Base-by-base conservation (phyloP, 2,888 invertebrate genomes). In the Drosophila multiciliata region DNA sequence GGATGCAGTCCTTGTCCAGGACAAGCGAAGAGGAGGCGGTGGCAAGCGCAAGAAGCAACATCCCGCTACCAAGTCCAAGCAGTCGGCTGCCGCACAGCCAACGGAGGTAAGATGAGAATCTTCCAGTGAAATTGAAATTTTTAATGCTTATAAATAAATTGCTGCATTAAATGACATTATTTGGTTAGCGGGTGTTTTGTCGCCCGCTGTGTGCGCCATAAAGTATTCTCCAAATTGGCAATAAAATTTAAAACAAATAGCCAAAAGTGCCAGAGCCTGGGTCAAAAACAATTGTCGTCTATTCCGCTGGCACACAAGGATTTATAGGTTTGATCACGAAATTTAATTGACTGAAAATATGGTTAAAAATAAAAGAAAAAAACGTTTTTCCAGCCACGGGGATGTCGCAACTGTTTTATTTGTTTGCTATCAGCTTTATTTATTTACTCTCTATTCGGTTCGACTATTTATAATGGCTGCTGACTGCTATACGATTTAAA, bases 1-100 rank as follows among this genome's bases (percentile, higher is more conserved):
- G 92, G 92, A 93, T 70, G 93, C 94, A 6, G 93, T 97, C 42
- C 94, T 98, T 15, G 96, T 97, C 6, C 96, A 96, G 90, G 95
- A 96, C 91, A 95, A 90, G 52, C 88, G 89, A 26, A 81, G 86
- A 4, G 73, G 73, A 4, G 75, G 73, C 32, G 69, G 83, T 15
- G 66, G 57, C 26, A 72, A 69, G 15, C 67, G 75, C 35, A 91
- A 84, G 72, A 80, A 80, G 65, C 90, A 87, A 53, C 81, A 83
- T 94, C 93, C 82, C 88, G 53, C 80, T 45, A 90, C 92, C 48
- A 95, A 94, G 90, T 93, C 93, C 33, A 68, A 80, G 59, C 81
- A 77, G 50, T n/a, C 73, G 49, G 49, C 66, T 29, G 42, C 40
- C 15, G 33, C 67, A 8, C 83, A 80, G 65, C 90, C 91, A 82